Base-by-base conservation (phyloP, 1,140 invertebrate genomes). In the Hydropsyche tenuis region DNA sequence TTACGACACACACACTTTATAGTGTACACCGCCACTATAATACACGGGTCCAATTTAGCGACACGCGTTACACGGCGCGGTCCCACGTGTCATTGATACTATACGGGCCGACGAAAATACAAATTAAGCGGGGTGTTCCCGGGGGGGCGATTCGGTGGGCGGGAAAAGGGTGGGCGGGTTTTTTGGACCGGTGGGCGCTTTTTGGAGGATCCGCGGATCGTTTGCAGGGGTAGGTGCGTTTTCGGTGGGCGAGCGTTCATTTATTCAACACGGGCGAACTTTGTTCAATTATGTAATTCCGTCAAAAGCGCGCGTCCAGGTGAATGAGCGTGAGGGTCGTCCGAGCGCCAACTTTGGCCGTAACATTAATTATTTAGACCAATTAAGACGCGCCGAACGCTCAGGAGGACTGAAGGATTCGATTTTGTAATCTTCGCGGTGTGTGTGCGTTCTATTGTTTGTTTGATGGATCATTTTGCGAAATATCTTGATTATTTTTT, bases 221-320 rank as follows among this genome's bases (percentile, higher is more conserved):
- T 25, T 62, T n/a, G 6, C 42, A 6, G 22, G 70, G 62, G 43
- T n/a, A n/a, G n/a, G n/a, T n/a, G n/a, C n/a, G n/a, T n/a, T n/a
- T n/a, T n/a, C n/a, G 45, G 6, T 16, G 69, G 23, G 62, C 9
- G n/a, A 51, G 66, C 16, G 48, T 46, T 73, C 72, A 73, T 73
- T 71, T 76, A 73, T 69, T 53, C 72, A 73, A 76, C 75, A 71
- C 72, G 75, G 69, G 65, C 72, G 73, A 76, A 76, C 75, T 76
- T 76, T 73, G 64, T 73, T 76, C 66, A 76, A 76, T 76, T 76
- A 76, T 76, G 75, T 73, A 76, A 76, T 76, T 70, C 68, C 68
- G 64, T 73, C 75, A 71, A 69, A 76, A 76, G 71, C 68, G 71
- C 70, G 71, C 65, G 56, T 23, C 37, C 46, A 64, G 70, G 60